Percentiles rank a stretch among this genome's conserved stretches.
Evolutionary conservation across 1,140 invertebrate genomes (phyloP).

Genomic region (Elysia chlorotica): DNA sequence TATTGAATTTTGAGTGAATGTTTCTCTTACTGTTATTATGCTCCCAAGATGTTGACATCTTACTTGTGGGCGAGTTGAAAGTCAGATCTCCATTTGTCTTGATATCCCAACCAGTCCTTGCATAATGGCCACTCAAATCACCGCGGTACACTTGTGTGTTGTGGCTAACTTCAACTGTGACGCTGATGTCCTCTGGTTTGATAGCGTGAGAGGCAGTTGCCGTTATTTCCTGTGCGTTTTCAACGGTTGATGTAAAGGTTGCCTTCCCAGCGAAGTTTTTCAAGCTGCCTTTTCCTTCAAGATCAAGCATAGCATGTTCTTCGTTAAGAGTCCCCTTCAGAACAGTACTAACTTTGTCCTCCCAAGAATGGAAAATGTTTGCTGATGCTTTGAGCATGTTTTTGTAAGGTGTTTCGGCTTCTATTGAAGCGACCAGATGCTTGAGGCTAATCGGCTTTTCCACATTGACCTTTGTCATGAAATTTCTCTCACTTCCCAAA

Average conservation of each 20-base stretch:
- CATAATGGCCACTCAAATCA: constrained; percentile 25
- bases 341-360: not conserved
- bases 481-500: too few species aligned
- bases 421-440: too few species aligned
- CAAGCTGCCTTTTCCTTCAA: not conserved
- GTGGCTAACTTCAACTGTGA: constrained; percentile 7
- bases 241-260: not conserved
- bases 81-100: constrained; percentile 21
- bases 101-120: constrained; percentile 24
- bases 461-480: too few species aligned
- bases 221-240: not conserved
- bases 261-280: not conserved
- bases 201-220: not conserved
- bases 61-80: not conserved
- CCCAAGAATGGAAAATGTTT: not conserved
- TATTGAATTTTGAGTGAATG: constrained; percentile 20
- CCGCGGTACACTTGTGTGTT: constrained; percentile 24
- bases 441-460: too few species aligned
- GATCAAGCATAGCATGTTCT: not conserved
- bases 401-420: too few species aligned
- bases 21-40: constrained; percentile 29
- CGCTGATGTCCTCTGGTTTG: not conserved
- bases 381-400: too few species aligned
- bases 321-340: constrained; percentile 1
- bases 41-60: constrained; percentile 25